These are phyloP conservation scores for Pedicia rivosa DNA, from an alignment of 2,888 invertebrate genomes.

Conservation along the genomic window DNA sequence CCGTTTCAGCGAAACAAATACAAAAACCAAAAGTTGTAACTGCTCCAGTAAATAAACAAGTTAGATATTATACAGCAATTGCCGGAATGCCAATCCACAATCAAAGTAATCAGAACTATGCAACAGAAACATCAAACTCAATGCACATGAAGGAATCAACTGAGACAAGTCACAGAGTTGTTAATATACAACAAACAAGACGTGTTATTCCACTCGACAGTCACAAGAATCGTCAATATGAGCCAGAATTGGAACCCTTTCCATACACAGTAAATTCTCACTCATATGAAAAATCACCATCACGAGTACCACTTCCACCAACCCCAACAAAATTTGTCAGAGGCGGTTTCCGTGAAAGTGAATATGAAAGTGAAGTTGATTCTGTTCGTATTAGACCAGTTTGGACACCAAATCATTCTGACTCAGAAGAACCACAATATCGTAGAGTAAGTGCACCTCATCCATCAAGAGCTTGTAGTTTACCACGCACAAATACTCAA, in stretches of 20 bases:
- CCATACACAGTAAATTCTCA: slow-evolving; percentile 32
- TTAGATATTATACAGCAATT: slow-evolving; percentile 37
- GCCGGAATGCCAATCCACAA: slow-evolving; percentile 40
- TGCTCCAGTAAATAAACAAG: slow-evolving; percentile 38
- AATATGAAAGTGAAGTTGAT: slow-evolving; percentile 54
- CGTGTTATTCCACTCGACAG: slow-evolving; percentile 47
- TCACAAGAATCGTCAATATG: slow-evolving; percentile 25
- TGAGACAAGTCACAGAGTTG: slow-evolving; percentile 43
- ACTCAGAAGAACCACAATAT: slow-evolving; percentile 39
- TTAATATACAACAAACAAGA: slow-evolving; percentile 52
- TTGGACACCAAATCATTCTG: slow-evolving; percentile 45
- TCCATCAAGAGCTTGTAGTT: slow-evolving; percentile 33
- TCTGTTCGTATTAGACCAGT: slow-evolving; percentile 39
- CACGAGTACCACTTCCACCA: slow-evolving; percentile 33
- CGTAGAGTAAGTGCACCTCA: slow-evolving; percentile 43
- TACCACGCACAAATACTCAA: slow-evolving; percentile 30
- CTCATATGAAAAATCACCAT: too few species aligned
- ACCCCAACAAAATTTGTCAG: slow-evolving; percentile 48
- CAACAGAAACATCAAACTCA: slow-evolving; percentile 50
- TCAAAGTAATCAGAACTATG: slow-evolving; percentile 36
- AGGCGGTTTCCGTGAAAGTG: slow-evolving; percentile 48
- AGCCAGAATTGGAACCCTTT: slow-evolving; percentile 28
- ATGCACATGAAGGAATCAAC: slow-evolving; percentile 54
- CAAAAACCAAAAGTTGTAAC: slow-evolving; percentile 17
- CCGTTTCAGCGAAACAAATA: slow-evolving; percentile 33